Percentiles rank a stretch among this genome's conserved stretches.
These are phyloP conservation scores for Selenia dentaria DNA, from an alignment of 2,888 invertebrate species.

Conservation along the genomic window DNA sequence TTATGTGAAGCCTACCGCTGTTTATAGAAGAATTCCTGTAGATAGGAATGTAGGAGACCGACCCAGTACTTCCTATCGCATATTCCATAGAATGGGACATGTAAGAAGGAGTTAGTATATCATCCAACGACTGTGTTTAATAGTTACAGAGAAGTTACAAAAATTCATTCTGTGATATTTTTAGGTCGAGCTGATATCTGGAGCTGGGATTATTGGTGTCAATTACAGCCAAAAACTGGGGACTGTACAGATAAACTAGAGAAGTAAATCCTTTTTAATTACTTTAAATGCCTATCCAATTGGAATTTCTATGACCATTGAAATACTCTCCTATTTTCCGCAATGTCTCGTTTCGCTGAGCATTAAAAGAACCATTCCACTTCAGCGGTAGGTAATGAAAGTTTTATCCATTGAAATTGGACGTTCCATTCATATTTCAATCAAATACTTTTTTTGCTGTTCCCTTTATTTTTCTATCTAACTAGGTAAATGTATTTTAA, in stretches of 20 bases:
- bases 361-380: slow-evolving; percentile 33
- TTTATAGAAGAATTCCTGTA: slow-evolving; percentile 38
- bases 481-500: not conserved
- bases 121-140: not conserved
- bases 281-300: slow-evolving; percentile 15
- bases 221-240: slow-evolving; percentile 52
- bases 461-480: not conserved
- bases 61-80: slow-evolving; percentile 30
- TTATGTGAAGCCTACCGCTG: slow-evolving; percentile 44
- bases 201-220: slow-evolving; percentile 66
- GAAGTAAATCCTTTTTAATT: slow-evolving; percentile 35
- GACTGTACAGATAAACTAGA: slow-evolving; percentile 38
- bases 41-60: slow-evolving; percentile 18
- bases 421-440: slow-evolving; percentile 20
- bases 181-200: slow-evolving; percentile 46
- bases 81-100: slow-evolving; percentile 28
- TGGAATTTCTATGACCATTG: slow-evolving; percentile 24
- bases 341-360: slow-evolving; percentile 32
- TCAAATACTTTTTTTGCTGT: slow-evolving; percentile 11
- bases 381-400: slow-evolving; percentile 33
- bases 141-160: not conserved
- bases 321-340: slow-evolving; percentile 29
- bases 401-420: slow-evolving; percentile 31
- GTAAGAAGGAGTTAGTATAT: slow-evolving; percentile 38
- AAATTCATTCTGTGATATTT: slow-evolving; percentile 2